These are phyloP conservation scores for Epizoanthus rinbou DNA, from an alignment of 92 coral and sea anemone species.

Conservation along the genomic window DNA sequence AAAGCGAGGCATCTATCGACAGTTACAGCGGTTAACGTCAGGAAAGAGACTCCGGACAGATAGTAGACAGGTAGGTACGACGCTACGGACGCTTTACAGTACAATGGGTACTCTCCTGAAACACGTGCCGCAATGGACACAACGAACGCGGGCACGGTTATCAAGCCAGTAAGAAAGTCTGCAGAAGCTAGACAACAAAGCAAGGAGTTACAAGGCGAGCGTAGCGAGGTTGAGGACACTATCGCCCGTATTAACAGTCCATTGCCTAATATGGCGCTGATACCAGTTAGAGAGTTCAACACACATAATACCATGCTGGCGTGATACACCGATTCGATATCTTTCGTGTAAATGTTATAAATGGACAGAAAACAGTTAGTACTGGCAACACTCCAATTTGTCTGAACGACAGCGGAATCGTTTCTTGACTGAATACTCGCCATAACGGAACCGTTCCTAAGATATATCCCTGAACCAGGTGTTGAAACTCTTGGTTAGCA, in stretches of 20 bases:
- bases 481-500: neutral
- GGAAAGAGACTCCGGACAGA: slow-evolving; percentile 44
- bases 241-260: slow-evolving; percentile 41
- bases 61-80: slow-evolving; percentile 27
- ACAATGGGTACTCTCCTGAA: slow-evolving; percentile 19
- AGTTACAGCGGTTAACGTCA: slow-evolving; percentile 50
- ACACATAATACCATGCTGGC: slow-evolving; percentile 35
- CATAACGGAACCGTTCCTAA: neutral
- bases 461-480: neutral
- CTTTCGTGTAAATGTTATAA: neutral
- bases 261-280: slow-evolving; percentile 13
- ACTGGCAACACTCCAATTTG: neutral
- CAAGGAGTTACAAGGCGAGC: slow-evolving; percentile 50
- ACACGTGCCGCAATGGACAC: slow-evolving; percentile 27
- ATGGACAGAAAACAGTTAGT: neutral
- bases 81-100: slow-evolving; percentile 45
- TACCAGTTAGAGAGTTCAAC: neutral
- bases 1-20: slow-evolving; percentile 54
- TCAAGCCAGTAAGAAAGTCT: slow-evolving; percentile 50
- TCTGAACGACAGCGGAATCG: neutral
- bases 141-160: slow-evolving; percentile 46
- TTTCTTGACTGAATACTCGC: neutral
- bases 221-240: slow-evolving; percentile 39
- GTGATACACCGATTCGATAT: neutral
- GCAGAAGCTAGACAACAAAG: slow-evolving; percentile 54